Evolutionary conservation across 2,888 invertebrate species (phyloP).

Genomic region (Notocelia uddmanniana): DNA sequence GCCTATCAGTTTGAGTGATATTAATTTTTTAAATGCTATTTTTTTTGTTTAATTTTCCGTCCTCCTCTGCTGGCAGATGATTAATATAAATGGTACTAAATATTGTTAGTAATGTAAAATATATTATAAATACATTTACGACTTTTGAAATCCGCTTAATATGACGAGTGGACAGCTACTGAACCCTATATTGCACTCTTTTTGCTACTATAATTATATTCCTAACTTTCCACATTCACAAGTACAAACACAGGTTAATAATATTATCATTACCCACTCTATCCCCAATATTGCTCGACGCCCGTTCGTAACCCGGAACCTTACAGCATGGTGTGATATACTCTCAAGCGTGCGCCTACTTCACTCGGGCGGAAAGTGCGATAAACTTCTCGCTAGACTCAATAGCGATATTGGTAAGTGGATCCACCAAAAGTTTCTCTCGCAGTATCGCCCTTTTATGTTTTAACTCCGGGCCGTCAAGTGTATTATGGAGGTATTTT

Average conservation of each 20-base stretch:
- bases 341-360: constrained; percentile 35
- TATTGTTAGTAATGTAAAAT: too few relatives aligned
- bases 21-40: too few relatives aligned
- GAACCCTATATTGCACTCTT: neutral
- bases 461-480: constrained; percentile 29
- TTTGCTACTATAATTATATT: too few relatives aligned
- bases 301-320: neutral
- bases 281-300: constrained; percentile 1
- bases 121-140: too few relatives aligned
- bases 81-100: too few relatives aligned
- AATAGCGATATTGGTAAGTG: constrained; percentile 43
- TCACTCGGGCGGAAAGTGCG: constrained; percentile 39
- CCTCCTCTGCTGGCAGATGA: too few relatives aligned
- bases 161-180: too few relatives aligned
- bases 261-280: constrained; percentile 12
- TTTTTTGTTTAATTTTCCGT: too few relatives aligned
- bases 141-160: too few relatives aligned
- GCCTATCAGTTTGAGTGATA: too few relatives aligned
- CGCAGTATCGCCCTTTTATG: constrained; percentile 36
- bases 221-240: neutral
- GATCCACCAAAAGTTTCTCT: constrained; percentile 33
- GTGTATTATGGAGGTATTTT: constrained; percentile 28
- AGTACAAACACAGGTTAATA: neutral
- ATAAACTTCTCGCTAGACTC: constrained; percentile 41
- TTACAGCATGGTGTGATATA: constrained; percentile 34